Conservation (phyloP, 2,888 invertebrate species). For the Xestia rhomboidea region DNA sequence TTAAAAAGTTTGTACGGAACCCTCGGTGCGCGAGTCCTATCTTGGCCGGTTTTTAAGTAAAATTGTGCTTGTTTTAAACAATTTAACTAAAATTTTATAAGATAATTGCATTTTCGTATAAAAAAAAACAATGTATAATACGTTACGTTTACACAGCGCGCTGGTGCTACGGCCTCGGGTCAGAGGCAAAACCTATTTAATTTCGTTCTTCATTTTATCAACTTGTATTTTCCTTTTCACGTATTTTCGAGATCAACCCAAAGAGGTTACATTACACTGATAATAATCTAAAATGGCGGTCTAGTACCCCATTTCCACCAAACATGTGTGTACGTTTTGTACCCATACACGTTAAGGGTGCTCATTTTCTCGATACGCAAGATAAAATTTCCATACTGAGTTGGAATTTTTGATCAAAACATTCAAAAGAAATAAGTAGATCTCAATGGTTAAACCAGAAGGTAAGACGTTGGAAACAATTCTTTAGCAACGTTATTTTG, state of each 20-base stretch:
- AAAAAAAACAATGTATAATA: not conserved
- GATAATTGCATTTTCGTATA: no score
- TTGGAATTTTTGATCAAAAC: slow-evolving; percentile 3
- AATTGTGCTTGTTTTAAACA: no score
- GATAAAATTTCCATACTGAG: slow-evolving; percentile 33
- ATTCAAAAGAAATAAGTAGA: slow-evolving; percentile 5
- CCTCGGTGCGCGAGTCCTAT: no score
- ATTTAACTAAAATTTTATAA: no score
- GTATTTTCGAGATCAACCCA: not conserved
- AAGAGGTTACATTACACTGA: slow-evolving; percentile 18
- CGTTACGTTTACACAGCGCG: not conserved
- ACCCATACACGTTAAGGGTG: slow-evolving; percentile 21
- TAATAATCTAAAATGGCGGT: slow-evolving; percentile 45
- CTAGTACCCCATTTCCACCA: slow-evolving; percentile 29
- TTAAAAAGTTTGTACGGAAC: no score
- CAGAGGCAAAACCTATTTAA: not conserved
- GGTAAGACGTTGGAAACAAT: not conserved
- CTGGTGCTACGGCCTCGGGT: not conserved
- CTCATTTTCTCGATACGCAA: slow-evolving; percentile 10
- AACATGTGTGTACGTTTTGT: slow-evolving; percentile 40
- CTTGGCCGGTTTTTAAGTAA: no score
- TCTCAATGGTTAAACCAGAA: slow-evolving; percentile 8
- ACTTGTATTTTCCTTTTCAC: not conserved
- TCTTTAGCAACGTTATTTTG: slow-evolving; percentile 20
- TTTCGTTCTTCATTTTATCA: not conserved